These are phyloP conservation scores for Pelecanus crispus DNA, from an alignment of 2,113 vertebrate species.

Conservation along the genomic window DNA sequence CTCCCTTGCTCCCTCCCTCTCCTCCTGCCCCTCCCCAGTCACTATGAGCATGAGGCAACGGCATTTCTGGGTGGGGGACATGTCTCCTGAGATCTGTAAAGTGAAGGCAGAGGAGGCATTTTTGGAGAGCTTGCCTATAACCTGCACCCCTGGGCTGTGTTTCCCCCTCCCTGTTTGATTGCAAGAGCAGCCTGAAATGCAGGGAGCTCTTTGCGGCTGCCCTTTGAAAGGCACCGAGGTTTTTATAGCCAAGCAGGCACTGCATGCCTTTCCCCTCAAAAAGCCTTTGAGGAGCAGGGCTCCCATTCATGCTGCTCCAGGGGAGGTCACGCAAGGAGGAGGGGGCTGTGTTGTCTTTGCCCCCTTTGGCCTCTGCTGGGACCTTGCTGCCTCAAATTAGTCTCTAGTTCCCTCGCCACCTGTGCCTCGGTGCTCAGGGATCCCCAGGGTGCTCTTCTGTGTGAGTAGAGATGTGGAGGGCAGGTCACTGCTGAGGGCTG, in stretches of 20 bases:
- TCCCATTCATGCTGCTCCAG: background rate
- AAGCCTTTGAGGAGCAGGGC: background rate
- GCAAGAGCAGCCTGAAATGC: background rate
- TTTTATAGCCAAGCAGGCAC: background rate
- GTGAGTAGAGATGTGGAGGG: background rate
- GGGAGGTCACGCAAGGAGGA: background rate
- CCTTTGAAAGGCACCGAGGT: background rate
- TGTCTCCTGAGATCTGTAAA: background rate
- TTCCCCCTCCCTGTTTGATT: rapidly evolving
- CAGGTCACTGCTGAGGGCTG: background rate
- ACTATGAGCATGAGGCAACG: background rate
- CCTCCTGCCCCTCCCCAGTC: background rate
- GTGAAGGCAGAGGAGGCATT: background rate
- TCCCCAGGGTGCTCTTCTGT: background rate
- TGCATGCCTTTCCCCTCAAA: rapidly evolving
- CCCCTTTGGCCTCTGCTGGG: background rate
- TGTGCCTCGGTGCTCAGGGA: rapidly evolving
- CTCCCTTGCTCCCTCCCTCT: background rate
- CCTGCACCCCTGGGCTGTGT: background rate
- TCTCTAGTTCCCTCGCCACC: background rate
- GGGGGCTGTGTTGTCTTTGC: background rate
- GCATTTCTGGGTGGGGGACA: background rate
- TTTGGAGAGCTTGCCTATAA: background rate
- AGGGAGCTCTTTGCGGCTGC: background rate
- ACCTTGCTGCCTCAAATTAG: background rate